Evolutionary conservation across 2,113 vertebrate genomes (phyloP).

Genomic region (Tringa solitaria): DNA sequence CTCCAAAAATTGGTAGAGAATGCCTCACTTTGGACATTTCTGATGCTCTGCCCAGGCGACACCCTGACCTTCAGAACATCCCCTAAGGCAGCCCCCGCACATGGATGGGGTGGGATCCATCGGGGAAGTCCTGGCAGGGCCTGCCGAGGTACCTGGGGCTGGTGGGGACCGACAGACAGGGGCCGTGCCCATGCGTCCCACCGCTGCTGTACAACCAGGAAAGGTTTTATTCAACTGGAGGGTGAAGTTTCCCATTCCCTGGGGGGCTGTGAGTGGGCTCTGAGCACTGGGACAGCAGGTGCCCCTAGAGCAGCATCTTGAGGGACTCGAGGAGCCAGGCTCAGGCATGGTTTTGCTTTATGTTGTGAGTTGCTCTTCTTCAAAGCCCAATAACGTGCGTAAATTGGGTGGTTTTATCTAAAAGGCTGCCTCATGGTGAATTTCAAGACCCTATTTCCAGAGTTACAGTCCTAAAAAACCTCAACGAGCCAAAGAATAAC

Average conservation of each 20-base stretch:
- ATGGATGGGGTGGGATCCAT: neutral
- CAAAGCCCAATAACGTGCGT: neutral
- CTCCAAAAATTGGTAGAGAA: neutral
- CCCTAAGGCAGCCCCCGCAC: neutral
- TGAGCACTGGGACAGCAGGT: neutral
- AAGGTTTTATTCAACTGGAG: neutral
- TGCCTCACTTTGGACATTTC: neutral
- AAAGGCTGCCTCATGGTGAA: neutral
- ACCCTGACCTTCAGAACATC: neutral
- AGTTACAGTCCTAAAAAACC: neutral
- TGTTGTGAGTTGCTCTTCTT: neutral
- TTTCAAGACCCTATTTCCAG: neutral
- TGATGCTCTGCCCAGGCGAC: neutral
- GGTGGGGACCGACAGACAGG: neutral
- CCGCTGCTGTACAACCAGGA: neutral
- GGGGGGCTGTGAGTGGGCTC: neutral
- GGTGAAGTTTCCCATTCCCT: neutral
- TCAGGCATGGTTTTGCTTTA: neutral
- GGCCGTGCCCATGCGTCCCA: neutral
- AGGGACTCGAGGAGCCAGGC: neutral
- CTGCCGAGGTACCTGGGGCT: neutral
- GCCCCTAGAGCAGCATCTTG: neutral
- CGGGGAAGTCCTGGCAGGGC: neutral
- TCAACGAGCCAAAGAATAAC: too few relatives aligned
- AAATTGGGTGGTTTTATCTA: neutral